Evolutionary conservation across 2,113 vertebrate species (phyloP), one percentile per base, ranked within the genome.

Genomic region (Hemichromis elongatus): DNA sequence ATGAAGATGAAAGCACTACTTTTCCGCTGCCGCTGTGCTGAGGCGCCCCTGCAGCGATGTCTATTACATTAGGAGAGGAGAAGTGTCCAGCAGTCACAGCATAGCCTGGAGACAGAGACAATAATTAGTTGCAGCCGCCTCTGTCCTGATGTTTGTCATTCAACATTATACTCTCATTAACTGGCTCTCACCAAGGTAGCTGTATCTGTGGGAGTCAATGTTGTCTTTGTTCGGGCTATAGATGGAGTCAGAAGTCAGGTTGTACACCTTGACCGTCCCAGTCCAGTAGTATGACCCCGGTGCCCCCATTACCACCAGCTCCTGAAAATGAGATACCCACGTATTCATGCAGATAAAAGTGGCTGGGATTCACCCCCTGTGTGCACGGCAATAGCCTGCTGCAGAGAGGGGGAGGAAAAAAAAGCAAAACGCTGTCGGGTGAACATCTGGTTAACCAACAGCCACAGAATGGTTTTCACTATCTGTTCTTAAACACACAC

Each of bases 251-350:
- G 98, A 98, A 2, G 98, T 98, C 77, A 99, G 89, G 94, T 99
- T 99, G 93, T 98, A 96, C 40, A 99, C 98, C 95, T 99, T 99
- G 86, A 99, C 94, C 0, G 99, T 99, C 86, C 99, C 99, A 2
- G 98, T 98, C 99, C 99, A 99, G 82, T 99, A 99, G 91, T 98
- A 99, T 1, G 99, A 99, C 19, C 99, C 98, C 0, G 99, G 98
- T 1, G 98, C 99, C 0, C 99, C 99, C 98, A 99, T 99, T 75
- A 99, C 97, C 83, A 99, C 98, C 94, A 99, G 94, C 87, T 99
- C 98, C 99, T 99, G 84, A 19, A 88, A 90, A 24, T 18, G 2
- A 90, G 40, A 77, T 33, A 21, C 5, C 24, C 9, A 45, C 12
- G 66, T 40, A 83, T 75, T 87, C 53, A 85, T 55, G 80, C 33